Evolutionary conservation across 2,888 invertebrate genomes (phyloP).

Genomic region (Ophion ventricosus): DNA sequence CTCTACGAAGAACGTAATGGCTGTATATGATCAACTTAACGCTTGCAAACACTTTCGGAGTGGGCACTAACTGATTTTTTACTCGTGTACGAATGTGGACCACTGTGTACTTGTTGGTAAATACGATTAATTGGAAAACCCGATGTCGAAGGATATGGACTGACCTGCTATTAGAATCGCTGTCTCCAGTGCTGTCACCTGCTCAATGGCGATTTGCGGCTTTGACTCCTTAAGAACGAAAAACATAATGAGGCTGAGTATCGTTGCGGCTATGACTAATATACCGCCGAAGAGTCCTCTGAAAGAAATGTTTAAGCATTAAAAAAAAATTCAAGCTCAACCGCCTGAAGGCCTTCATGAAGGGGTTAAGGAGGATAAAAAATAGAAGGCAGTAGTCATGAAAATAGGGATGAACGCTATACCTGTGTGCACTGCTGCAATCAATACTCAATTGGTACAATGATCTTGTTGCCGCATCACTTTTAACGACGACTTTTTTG

Average conservation of each 20-base stretch:
- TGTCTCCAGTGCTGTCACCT: slow-evolving; percentile 79
- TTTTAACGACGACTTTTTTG: slow-evolving; percentile 84
- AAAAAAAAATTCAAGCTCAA: not conserved
- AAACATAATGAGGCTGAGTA: slow-evolving; percentile 95
- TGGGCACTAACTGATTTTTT: not conserved
- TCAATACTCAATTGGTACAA: slow-evolving; percentile 85
- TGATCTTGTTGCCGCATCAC: slow-evolving; percentile 79
- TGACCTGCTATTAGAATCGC: slow-evolving; percentile 77
- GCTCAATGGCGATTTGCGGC: slow-evolving; percentile 78
- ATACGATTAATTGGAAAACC: not conserved
- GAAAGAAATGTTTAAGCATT: slow-evolving; percentile 61
- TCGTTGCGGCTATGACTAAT: slow-evolving; percentile 91
- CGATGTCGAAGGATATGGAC: not conserved
- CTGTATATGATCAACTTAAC: too few species aligned
- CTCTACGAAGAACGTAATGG: too few species aligned
- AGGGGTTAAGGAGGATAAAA: not conserved
- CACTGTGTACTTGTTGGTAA: not conserved
- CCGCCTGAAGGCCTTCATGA: not conserved
- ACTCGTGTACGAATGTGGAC: not conserved
- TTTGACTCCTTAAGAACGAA: slow-evolving; percentile 90
- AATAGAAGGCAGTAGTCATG: not conserved
- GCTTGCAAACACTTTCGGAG: too few species aligned
- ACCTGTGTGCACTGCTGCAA: slow-evolving; percentile 92
- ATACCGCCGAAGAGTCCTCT: slow-evolving; percentile 89
- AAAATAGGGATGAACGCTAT: not conserved